Evolutionary conservation across 2,888 invertebrate species (phyloP), one percentile per base, ranked within the genome.

Genomic region (Priocnemis perturbator): DNA sequence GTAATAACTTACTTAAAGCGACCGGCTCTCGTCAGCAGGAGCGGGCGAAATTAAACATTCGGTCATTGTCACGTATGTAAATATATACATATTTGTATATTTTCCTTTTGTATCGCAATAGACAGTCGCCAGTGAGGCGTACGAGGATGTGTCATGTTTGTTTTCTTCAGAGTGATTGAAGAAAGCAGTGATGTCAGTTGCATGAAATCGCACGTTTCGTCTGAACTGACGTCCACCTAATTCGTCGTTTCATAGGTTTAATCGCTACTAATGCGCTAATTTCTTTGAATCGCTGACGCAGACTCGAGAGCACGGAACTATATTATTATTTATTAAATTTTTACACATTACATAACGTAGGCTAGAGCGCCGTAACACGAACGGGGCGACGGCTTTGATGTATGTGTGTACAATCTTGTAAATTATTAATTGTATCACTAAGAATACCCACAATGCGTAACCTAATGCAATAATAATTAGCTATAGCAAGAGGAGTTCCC

Each of bases 341-440:
- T 76, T 82, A 70, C 66, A 63, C 56, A 69, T 64, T 61, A 67
- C 44, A 61, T 73, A 74, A 76, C 71, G 76, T 77, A 81, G 71
- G 77, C 70, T 79, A 76, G 77, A 77, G 71, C 69, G 67, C 64
- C 60, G 71, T 71, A 74, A 76, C 65, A 70, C 71, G 73, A 71
- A 67, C 53, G 70, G 67, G 71, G 71, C 50, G 55, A 47, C 48
- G 47, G 30, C 60, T 37, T 7, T 21, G 57, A 26, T 69, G 78
- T 81, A 83, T 81, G 82, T 82, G 82, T 87, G 85, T 87, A 86
- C 79, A 87, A 86, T 86, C 78, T 58, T 87, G 86, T 87, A 87
- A 86, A 87, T 87, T 86, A 85, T 84, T 85, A 84, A 85, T 73
- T 75, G 55, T 71, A 65, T 72, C 74, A 73, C 71, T 77, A 76